Evolutionary conservation across 2,797 vertebrate genomes (phyloP), one percentile per base, ranked within the genome.

Genomic region (Crocodylus rhombifer): DNA sequence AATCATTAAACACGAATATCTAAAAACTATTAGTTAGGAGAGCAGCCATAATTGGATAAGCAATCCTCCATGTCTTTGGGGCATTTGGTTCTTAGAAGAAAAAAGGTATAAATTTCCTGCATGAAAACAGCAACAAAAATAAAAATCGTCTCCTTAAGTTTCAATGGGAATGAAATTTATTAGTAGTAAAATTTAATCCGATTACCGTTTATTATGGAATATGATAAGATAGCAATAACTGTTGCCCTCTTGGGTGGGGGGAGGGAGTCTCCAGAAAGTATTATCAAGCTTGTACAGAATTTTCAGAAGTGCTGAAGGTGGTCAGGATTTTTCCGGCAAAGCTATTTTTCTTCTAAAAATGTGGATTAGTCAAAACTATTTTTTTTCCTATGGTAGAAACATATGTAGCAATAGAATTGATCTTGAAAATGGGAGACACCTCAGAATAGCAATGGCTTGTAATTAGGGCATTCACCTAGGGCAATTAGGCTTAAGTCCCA

Each of bases 1-100:
- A 95, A 90, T 91, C 87, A 97, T 97, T 97, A 96, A 96, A 95
- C 96, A 88, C 80, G 77, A 94, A 95, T 94, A 95, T 87, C 87
- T 95, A 93, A 95, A 97, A 97, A 93, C 82, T 96, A 93, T 96
- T 96, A 92, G 92, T 93, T 88, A 95, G 92, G 83, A 95, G 96
- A 93, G 86, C 88, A 95, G 86, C 33, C 26, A 17, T 95, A 95
- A 97, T 87, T 97, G 91, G 84, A 74, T 94, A 92, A 96, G 81
- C 23, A 96, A 93, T 80, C 51, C 86, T 84, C n/a, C 42, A 55
- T 86, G 90, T 91, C 90, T 85, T 92, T 6, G 92, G 94, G 85
- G 84, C 63, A 82, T 36, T 84, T 61, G 75, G 63, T 83, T 95
- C 73, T 36, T 81, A 56, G 25, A 76, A 26, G 28, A 42, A 14